A percentile compares a stretch with the other conserved stretches of the same genome.
Evolutionary conservation across 37 sponge, comb jelly and placozoan species (phyloP).

Genomic region (Cliona cf. orientalis): DNA sequence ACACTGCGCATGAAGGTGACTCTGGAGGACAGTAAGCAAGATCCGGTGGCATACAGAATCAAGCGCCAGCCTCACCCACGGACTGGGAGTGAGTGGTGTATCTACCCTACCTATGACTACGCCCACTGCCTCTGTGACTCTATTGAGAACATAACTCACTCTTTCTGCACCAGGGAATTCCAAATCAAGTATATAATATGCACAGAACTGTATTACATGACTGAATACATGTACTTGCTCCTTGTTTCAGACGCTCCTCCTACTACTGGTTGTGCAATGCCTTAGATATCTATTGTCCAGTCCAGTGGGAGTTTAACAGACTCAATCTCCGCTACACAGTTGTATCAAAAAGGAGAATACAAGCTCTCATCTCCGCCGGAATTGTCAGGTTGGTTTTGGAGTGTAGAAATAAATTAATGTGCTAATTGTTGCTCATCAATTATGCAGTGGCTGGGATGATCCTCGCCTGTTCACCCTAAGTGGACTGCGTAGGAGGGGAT

Average conservation of each 20-base stretch:
- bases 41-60: slow-evolving; percentile 99
- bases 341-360: slow-evolving; percentile 97
- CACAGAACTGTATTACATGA: neutral
- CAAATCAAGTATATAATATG: slow-evolving; percentile 70
- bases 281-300: slow-evolving; percentile 97
- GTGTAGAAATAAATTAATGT: neutral
- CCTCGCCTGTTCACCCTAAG: slow-evolving; percentile 96
- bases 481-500: slow-evolving; percentile 92
- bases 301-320: slow-evolving; percentile 98
- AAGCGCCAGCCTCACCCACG: slow-evolving; percentile 91
- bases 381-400: slow-evolving; percentile 67
- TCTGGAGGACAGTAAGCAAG: slow-evolving; percentile 96
- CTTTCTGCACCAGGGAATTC: slow-evolving; percentile 99
- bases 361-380: slow-evolving; percentile 77
- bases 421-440: neutral
- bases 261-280: slow-evolving; percentile 99
- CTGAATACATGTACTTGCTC: neutral
- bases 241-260: slow-evolving; percentile 77
- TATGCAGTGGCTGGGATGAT: slow-evolving; percentile 92
- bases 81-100: slow-evolving; percentile 88
- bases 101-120: slow-evolving; percentile 99
- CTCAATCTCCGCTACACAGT: slow-evolving; percentile 88
- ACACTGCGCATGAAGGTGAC: slow-evolving; percentile 93
- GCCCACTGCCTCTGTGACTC: slow-evolving; percentile 99
- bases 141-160: slow-evolving; percentile 98